These are phyloP conservation scores for Leiothrix lutea DNA, from an alignment of 2,113 vertebrate species.

Conservation along the genomic window DNA sequence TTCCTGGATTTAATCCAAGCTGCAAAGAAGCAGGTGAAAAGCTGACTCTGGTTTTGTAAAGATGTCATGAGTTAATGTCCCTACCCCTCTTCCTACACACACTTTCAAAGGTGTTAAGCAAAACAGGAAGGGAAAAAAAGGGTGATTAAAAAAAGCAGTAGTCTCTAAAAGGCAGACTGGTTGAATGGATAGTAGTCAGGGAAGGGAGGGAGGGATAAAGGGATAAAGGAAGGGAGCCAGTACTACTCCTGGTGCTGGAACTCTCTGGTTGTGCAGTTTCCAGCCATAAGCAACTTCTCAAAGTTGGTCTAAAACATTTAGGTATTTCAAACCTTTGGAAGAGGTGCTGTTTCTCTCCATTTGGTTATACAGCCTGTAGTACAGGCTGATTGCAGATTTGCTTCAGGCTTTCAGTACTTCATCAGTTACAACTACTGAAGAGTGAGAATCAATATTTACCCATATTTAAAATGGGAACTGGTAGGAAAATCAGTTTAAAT, in stretches of 20 bases:
- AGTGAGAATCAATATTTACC: neutral
- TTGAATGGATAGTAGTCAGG: neutral
- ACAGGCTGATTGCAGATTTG: neutral
- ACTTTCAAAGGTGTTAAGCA: neutral
- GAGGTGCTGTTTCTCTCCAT: neutral
- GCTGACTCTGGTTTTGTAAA: neutral
- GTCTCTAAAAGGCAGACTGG: neutral
- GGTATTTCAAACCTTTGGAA: neutral
- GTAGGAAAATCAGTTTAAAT: neutral
- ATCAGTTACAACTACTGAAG: neutral
- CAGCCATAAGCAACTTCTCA: neutral
- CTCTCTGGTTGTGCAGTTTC: neutral
- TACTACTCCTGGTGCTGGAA: neutral
- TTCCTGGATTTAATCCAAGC: neutral
- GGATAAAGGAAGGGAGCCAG: neutral
- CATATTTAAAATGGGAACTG: neutral
- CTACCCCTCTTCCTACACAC: neutral
- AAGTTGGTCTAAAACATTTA: neutral
- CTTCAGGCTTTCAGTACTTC: neutral
- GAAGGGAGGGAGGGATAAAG: too few relatives aligned
- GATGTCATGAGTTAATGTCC: accelerated
- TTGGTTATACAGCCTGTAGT: neutral
- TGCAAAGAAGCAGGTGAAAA: neutral
- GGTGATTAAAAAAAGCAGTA: neutral
- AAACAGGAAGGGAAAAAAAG: neutral